Evolutionary conservation across 2,888 invertebrate genomes (phyloP).

Genomic region (Drosophila emarginata): DNA sequence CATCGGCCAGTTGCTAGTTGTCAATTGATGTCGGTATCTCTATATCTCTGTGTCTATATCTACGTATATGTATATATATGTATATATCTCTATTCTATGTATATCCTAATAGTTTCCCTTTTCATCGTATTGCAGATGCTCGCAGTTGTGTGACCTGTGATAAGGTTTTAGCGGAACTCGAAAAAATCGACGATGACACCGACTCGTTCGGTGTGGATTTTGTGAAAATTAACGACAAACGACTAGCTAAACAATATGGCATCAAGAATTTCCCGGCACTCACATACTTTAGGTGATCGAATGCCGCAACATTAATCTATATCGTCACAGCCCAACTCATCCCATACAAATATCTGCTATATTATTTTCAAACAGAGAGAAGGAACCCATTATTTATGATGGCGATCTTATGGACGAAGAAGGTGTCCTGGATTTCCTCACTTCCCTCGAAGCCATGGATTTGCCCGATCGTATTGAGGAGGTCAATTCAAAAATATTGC

Average conservation of each 20-base stretch:
- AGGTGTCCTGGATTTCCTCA: conserved; percentile 95
- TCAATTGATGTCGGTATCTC: conserved; percentile 69
- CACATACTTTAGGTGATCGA: conserved; percentile 89
- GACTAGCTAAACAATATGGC: conserved; percentile 97
- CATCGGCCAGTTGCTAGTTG: conserved; percentile 69
- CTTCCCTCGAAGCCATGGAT: conserved; percentile 97
- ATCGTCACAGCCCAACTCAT: neutral
- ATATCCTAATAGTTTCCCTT: neutral
- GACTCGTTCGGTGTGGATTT: conserved; percentile 97
- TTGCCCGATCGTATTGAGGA: conserved; percentile 97
- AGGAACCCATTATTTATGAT: conserved; percentile 97
- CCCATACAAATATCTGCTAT: neutral
- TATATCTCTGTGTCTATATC: conserved; percentile 31
- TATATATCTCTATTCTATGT: conserved; percentile 8
- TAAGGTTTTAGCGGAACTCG: conserved; percentile 94
- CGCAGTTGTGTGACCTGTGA: conserved; percentile 96
- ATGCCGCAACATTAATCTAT: neutral
- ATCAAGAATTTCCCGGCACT: conserved; percentile 97
- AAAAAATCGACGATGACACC: conserved; percentile 97
- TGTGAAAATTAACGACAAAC: conserved; percentile 97
- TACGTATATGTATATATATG: conserved; percentile 30
- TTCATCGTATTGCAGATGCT: conserved; percentile 86
- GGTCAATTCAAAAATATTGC: conserved; percentile 94
- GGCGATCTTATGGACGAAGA: conserved; percentile 98
- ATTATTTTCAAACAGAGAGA: conserved; percentile 86